phyloP scores from a whole-genome alignment of 2,113 vertebrate species.

The Varanus salvator region DNA sequence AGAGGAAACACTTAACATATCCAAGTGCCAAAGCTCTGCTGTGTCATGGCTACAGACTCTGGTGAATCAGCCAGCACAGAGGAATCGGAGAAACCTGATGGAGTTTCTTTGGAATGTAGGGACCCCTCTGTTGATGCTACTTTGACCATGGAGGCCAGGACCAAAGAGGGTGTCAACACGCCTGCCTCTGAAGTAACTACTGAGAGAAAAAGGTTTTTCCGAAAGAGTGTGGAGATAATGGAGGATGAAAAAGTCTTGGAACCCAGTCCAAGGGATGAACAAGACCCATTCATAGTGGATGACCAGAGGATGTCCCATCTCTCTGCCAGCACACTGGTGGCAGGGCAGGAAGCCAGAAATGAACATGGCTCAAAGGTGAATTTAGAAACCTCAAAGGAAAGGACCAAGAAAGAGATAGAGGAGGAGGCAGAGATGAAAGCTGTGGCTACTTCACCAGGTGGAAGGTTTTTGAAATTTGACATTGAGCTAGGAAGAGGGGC shows the following conservation, averaged over 20 bases:
- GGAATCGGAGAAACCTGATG: constrained; percentile 89
- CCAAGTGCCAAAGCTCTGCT: constrained; percentile 54
- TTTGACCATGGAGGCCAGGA: constrained; percentile 69
- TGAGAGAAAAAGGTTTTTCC: constrained; percentile 88
- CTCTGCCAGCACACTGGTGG: constrained; percentile 40
- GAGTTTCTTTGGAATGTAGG: constrained; percentile 70
- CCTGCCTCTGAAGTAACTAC: constrained; percentile 71
- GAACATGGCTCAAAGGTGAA: constrained; percentile 55
- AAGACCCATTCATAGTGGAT: constrained; percentile 31
- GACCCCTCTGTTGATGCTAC: constrained; percentile 68
- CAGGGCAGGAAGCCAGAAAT: constrained; percentile 62
- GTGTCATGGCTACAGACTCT: constrained; percentile 90
- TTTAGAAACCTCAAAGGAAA: constrained; percentile 68
- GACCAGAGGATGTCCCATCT: constrained; percentile 48
- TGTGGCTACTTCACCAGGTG: constrained; percentile 91
- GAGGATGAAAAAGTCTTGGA: constrained; percentile 67
- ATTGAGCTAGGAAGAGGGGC: constrained; percentile 93
- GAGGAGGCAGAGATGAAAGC: constrained; percentile 97
- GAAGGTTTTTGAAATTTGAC: constrained; percentile 93
- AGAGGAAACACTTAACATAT: constrained; percentile 49
- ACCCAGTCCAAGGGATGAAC: constrained; percentile 61
- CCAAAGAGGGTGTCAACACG: constrained; percentile 60
- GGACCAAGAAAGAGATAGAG: constrained; percentile 87
- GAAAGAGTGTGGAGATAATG: constrained; percentile 88
- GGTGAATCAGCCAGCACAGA: constrained; percentile 90